Percentiles rank a stretch among this genome's conserved stretches.
Conservation (phyloP, 35 echinoderm and acorn worm species). For the Heliocidaris erythrogramma region DNA sequence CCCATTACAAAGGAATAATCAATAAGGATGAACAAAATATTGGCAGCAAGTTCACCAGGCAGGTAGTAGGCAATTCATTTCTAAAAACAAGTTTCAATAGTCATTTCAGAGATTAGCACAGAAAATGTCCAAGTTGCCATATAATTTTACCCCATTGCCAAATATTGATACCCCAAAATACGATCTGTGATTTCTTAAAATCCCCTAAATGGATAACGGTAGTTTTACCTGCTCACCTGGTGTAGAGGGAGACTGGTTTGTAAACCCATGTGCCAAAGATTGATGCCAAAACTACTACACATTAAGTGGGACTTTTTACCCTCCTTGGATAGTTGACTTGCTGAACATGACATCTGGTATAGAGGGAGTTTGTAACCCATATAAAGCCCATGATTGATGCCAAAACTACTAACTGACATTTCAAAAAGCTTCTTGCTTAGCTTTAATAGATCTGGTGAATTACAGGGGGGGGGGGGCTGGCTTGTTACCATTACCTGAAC, state of each 20-base stretch:
- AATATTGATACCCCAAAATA: background rate
- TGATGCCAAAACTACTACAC: background rate
- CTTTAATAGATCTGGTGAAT: background rate
- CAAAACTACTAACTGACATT: too few species aligned
- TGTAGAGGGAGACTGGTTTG: too few species aligned
- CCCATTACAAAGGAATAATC: background rate
- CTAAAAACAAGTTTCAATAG: background rate
- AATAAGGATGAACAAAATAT: background rate
- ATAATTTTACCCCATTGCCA: background rate
- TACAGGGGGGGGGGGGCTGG: background rate
- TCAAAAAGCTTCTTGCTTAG: too few species aligned
- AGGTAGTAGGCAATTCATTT: background rate
- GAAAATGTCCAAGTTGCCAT: background rate
- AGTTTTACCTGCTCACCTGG: too few species aligned
- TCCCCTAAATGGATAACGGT: too few species aligned
- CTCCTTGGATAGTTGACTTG: background rate
- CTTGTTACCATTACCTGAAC: conserved; percentile 83
- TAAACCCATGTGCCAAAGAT: background rate
- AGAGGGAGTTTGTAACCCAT: background rate
- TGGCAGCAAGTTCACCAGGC: background rate
- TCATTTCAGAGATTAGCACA: too few species aligned
- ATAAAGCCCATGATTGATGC: too few species aligned
- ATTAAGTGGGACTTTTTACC: background rate
- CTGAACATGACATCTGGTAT: background rate
- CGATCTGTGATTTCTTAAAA: too few species aligned